Conservation (phyloP, 2,797 vertebrate genomes). For the Clamator glandarius region DNA sequence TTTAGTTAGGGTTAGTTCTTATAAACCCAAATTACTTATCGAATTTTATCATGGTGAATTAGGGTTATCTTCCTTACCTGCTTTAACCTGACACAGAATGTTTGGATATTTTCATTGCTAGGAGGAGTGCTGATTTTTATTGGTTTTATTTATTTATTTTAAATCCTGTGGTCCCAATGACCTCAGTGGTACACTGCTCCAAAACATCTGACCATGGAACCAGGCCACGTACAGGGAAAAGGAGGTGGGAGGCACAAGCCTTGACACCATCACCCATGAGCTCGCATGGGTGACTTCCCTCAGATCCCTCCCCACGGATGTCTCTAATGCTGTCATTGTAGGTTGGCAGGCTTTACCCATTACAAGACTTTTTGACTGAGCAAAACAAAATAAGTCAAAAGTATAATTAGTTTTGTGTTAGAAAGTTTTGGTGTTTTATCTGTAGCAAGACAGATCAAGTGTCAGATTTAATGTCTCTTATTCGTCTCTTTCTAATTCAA, state of each 20-base stretch:
- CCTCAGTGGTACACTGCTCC: neutral
- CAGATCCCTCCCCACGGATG: neutral
- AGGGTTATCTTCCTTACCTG: neutral
- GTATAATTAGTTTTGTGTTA: neutral
- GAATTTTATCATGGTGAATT: neutral
- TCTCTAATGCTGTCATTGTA: neutral
- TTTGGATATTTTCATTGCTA: neutral
- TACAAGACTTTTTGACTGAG: neutral
- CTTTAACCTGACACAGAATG: neutral
- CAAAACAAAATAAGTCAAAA: neutral
- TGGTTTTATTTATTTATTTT: neutral
- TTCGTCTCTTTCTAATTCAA: neutral
- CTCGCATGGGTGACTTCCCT: accelerated
- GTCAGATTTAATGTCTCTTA: neutral
- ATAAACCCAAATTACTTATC: neutral
- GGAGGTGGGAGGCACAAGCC: neutral
- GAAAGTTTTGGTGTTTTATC: neutral
- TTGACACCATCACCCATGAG: accelerated
- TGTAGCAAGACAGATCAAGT: neutral
- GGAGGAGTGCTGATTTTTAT: neutral
- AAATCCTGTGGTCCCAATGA: neutral
- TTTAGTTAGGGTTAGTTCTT: neutral
- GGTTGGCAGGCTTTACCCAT: neutral
- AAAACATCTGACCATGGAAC: neutral
- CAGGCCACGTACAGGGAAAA: too few relatives aligned